A percentile compares a stretch with the other conserved stretches of the same genome.
These are phyloP conservation scores for Brachirus orientalis DNA, from an alignment of 2,113 vertebrate species.

Conservation along the genomic window DNA sequence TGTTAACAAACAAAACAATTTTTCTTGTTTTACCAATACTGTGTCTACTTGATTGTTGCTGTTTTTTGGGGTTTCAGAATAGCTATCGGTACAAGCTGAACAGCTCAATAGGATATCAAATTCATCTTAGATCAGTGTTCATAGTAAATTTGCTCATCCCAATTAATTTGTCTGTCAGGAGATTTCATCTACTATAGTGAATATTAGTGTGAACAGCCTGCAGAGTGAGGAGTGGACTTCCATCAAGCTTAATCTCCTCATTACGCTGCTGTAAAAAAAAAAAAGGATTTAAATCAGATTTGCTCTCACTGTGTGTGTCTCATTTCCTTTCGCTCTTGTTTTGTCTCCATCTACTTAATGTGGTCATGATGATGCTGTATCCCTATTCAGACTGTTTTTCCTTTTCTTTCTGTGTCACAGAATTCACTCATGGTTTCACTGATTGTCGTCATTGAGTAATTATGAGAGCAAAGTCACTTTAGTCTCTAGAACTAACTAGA, in stretches of 20 bases:
- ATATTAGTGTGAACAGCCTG: conserved; percentile 28
- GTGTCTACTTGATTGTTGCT: not conserved
- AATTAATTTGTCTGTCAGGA: conserved; percentile 49
- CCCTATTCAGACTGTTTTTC: conserved; percentile 9
- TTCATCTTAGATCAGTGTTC: conserved; percentile 33
- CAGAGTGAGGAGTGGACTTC: conserved; percentile 31
- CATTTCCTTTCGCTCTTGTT: conserved; percentile 45
- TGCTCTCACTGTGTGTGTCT: conserved; percentile 23
- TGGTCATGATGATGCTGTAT: conserved; percentile 21
- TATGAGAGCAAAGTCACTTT: too few relatives aligned
- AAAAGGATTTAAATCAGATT: conserved; percentile 28
- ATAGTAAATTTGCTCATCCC: conserved; percentile 20
- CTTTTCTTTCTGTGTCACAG: not conserved
- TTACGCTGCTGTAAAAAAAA: conserved; percentile 36
- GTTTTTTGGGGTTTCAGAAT: not conserved
- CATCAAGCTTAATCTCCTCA: conserved; percentile 53
- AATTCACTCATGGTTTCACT: too few relatives aligned
- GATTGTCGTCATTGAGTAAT: too few relatives aligned
- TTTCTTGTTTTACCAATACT: not conserved
- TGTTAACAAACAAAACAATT: too few relatives aligned
- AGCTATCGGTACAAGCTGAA: conserved; percentile 11
- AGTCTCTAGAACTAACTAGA: too few relatives aligned
- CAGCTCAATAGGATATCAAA: conserved; percentile 13
- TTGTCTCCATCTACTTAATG: conserved; percentile 34
- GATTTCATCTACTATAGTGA: conserved; percentile 40